Base-by-base conservation (phyloP, 2,888 invertebrate species). In the Drosophila borealis region DNA sequence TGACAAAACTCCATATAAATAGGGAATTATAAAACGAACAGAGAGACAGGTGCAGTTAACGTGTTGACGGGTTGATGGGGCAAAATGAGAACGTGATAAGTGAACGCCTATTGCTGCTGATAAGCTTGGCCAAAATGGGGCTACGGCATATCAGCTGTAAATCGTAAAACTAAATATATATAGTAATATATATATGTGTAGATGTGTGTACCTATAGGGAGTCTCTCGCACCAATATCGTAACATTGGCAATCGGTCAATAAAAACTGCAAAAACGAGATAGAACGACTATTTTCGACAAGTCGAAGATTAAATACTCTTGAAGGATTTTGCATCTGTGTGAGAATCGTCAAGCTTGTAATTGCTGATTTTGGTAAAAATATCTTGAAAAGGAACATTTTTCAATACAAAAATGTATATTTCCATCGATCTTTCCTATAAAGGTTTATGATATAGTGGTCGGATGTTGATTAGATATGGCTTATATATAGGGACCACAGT, bases 61-160 rank as follows among this genome's bases (percentile, higher is more conserved):
- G 39, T n/a, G 39, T 37, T 61, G 44, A 45, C 42, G 34, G 14
- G 21, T 34, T 2, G 59, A 17, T 41, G 29, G 39, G 34, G 25
- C 34, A 54, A 46, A 37, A 37, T 13, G 33, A 60, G 53, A 51
- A 19, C 17, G 63, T 56, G 72, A 76, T 76, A 76, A 74, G 63
- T 57, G 14, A 44, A 50, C 34, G 72, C 37, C 48, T 59, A 50
- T 65, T 39, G 53, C 46, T 63, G 54, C 66, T 77, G 77, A 77
- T 77, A 77, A 77, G 73, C 55, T 11, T 39, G 19, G 33, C 33
- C 33, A 36, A 60, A 69, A 57, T 70, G 59, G 11, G 57, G 46
- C 59, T 42, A 62, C 44, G 25, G 11, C 42, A 33, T 68, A 77
- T 77, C 77, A 77, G 46, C 51, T 61, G 57, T 66, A 70, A 70